These are phyloP conservation scores for Anolis sagrei DNA, from an alignment of 2,113 vertebrate species.

Conservation along the genomic window DNA sequence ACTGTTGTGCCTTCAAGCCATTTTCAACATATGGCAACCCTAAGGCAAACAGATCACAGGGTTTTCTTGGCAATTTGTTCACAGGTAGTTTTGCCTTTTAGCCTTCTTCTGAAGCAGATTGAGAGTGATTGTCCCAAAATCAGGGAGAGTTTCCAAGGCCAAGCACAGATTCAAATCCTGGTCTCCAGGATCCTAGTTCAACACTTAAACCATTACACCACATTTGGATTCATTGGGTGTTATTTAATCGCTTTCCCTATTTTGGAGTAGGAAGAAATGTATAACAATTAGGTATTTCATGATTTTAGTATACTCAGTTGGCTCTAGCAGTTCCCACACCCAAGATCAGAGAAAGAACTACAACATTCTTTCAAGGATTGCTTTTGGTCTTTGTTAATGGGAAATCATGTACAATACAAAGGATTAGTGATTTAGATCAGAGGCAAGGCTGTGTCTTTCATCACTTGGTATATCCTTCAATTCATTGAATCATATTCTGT, in stretches of 20 bases:
- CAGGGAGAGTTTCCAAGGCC: too few species aligned
- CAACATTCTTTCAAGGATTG: neutral
- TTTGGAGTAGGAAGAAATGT: neutral
- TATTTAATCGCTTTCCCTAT: neutral
- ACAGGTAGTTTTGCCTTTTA: neutral
- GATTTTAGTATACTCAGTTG: neutral
- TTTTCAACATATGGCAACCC: neutral
- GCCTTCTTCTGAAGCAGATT: too few species aligned
- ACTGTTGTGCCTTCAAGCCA: neutral
- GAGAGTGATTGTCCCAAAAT: too few species aligned
- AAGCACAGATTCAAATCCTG: too few species aligned
- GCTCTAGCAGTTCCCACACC: neutral
- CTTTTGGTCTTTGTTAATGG: constrained; percentile 1
- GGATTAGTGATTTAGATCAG: neutral
- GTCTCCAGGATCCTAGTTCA: too few species aligned
- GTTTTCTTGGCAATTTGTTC: neutral
- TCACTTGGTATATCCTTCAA: neutral
- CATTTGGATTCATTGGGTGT: neutral
- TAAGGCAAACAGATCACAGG: neutral
- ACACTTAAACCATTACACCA: neutral
- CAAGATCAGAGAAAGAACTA: neutral
- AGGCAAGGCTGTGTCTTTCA: neutral
- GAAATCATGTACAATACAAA: neutral
- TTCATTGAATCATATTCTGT: neutral
- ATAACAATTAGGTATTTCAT: neutral